A percentile compares a stretch with the other conserved stretches of the same genome.
Conservation (phyloP, 35 echinoderm and acorn worm species). For the Strongylocentrotus purpuratus region DNA sequence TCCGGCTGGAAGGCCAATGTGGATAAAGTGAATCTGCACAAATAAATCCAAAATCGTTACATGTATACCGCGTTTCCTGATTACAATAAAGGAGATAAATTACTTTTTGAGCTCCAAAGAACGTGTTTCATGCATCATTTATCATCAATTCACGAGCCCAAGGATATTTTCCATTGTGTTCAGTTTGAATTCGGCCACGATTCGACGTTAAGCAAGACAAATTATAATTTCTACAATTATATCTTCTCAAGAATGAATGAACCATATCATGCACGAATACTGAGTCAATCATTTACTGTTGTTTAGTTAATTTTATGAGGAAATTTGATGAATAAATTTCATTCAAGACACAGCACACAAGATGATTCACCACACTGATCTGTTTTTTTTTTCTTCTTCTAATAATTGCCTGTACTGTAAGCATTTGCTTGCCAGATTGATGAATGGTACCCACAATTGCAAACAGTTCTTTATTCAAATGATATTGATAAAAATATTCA, state of each 20-base stretch:
- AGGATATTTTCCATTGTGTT: neutral
- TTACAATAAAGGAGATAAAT: neutral
- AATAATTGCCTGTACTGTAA: too few species aligned
- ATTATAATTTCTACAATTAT: too few species aligned
- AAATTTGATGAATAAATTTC: neutral
- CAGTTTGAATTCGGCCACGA: neutral
- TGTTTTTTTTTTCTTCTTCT: too few species aligned
- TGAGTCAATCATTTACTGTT: neutral
- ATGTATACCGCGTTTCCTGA: neutral
- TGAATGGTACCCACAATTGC: too few species aligned
- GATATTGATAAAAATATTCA: too few species aligned
- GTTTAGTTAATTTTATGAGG: neutral
- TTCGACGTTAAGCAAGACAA: neutral
- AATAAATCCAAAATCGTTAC: neutral
- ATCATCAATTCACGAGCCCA: neutral
- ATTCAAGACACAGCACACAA: neutral
- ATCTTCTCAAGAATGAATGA: neutral
- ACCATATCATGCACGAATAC: neutral
- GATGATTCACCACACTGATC: too few species aligned
- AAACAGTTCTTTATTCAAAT: too few species aligned
- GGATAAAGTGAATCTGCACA: neutral
- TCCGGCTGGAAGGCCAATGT: neutral
- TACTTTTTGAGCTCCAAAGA: neutral
- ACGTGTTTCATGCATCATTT: neutral
- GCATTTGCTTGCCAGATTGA: too few species aligned